These are phyloP conservation scores for Orthonevra nobilis DNA, from an alignment of 2,888 invertebrate genomes.

Conservation along the genomic window DNA sequence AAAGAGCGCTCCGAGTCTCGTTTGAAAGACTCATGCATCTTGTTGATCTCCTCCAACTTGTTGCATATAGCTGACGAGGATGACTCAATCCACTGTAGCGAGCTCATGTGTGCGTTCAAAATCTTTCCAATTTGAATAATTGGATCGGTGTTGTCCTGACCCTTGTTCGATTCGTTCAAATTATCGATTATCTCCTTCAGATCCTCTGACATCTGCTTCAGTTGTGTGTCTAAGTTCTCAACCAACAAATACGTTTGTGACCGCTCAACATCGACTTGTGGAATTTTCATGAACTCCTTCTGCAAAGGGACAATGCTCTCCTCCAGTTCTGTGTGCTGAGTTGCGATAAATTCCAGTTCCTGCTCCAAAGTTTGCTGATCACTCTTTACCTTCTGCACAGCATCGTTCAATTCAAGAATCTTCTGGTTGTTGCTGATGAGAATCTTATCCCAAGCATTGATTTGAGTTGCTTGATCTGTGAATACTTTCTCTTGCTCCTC, in stretches of 20 bases:
- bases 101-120: conserved; percentile 97
- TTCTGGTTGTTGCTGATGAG: conserved; percentile 95
- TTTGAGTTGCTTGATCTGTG: conserved; percentile 95
- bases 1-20: conserved; percentile 88
- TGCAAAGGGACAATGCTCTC: conserved; percentile 92
- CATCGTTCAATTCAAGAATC: conserved; percentile 91
- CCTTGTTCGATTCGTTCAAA: conserved; percentile 92
- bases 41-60: conserved; percentile 90
- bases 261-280: conserved; percentile 91
- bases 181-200: conserved; percentile 97
- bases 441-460: conserved; percentile 97
- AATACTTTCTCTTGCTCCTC: conserved; percentile 96
- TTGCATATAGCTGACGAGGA: conserved; percentile 89
- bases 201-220: conserved; percentile 97
- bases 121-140: conserved; percentile 96
- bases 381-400: conserved; percentile 92
- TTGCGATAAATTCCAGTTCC: conserved; percentile 94
- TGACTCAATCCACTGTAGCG: conserved; percentile 96
- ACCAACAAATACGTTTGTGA: conserved; percentile 95
- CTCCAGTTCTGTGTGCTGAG: conserved; percentile 95
- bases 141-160: conserved; percentile 92
- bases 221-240: conserved; percentile 93
- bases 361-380: conserved; percentile 95
- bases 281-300: conserved; percentile 86
- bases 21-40: conserved; percentile 88